Conservation (phyloP, 2,888 invertebrate species). For the Lacanobia wlatinum region DNA sequence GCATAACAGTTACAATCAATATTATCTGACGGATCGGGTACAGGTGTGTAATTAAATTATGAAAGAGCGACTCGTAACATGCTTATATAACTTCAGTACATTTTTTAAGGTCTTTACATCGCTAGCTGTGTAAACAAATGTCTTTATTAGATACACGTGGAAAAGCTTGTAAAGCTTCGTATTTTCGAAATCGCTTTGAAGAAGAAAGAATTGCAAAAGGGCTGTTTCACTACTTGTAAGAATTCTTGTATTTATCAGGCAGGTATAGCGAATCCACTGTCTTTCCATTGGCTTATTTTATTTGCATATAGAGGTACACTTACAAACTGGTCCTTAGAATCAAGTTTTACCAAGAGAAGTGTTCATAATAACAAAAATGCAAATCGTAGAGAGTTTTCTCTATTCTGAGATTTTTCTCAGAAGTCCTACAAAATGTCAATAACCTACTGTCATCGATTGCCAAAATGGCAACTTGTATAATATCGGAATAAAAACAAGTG, state of each 20-base stretch:
- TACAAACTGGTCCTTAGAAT: background rate
- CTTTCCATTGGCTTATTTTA: no score
- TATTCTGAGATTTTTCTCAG: background rate
- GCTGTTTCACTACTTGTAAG: background rate
- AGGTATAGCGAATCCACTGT: background rate
- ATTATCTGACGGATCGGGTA: slow-evolving; percentile 50
- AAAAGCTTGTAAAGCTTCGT: slow-evolving; percentile 19
- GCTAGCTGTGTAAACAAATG: slow-evolving; percentile 29
- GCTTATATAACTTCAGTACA: slow-evolving; percentile 41
- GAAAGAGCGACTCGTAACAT: slow-evolving; percentile 49
- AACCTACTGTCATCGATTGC: slow-evolving; percentile 3
- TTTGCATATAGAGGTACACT: background rate
- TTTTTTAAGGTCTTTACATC: slow-evolving; percentile 38
- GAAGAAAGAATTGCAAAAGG: background rate
- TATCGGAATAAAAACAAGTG: slow-evolving; percentile 35
- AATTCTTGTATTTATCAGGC: background rate
- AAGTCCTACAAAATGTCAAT: background rate
- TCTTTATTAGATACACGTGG: background rate
- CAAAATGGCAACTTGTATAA: slow-evolving; percentile 27
- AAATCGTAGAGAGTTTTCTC: background rate
- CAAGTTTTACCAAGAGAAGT: background rate
- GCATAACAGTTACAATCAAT: slow-evolving; percentile 47
- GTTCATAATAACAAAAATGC: background rate
- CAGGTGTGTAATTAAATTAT: slow-evolving; percentile 59
- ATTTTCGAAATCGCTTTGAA: background rate